A percentile compares a stretch with the other conserved stretches of the same genome.
Conservation (phyloP, 2,113 vertebrate genomes). For the Cheilinus undulatus region DNA sequence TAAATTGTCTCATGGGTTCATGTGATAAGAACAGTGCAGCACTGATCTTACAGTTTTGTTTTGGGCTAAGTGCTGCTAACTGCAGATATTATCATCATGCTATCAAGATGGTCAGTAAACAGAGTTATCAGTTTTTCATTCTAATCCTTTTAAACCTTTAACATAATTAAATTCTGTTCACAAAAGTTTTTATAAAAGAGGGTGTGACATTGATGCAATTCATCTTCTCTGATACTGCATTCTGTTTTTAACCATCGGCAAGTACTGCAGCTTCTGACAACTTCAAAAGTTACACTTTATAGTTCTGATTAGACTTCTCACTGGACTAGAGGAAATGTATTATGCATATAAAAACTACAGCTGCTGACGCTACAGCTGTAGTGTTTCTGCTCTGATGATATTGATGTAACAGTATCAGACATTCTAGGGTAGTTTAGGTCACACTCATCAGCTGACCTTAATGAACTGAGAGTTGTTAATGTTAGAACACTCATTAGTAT, state of each 20-base stretch:
- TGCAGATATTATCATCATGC: not conserved
- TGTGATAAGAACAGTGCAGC: not conserved
- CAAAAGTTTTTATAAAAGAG: not conserved
- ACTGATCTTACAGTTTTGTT: not conserved
- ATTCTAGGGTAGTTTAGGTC: constrained; percentile 38
- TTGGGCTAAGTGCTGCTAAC: not conserved
- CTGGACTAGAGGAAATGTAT: not conserved
- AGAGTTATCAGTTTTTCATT: not conserved
- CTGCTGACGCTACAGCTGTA: constrained; percentile 1
- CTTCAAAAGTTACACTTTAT: constrained; percentile 6
- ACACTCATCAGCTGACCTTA: constrained; percentile 41
- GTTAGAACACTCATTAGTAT: constrained; percentile 26
- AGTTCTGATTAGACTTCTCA: not conserved
- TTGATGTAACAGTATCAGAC: constrained; percentile 45
- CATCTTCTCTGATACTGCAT: not conserved
- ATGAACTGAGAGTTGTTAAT: constrained; percentile 11
- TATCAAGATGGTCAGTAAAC: not conserved
- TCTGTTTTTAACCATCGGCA: not conserved
- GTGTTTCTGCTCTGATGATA: constrained; percentile 31
- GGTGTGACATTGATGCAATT: not conserved
- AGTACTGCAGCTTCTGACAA: not conserved
- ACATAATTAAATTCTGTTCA: not conserved
- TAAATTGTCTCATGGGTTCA: not conserved
- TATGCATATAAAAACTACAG: constrained; percentile 8
- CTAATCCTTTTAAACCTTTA: not conserved